A percentile compares a stretch with the other conserved stretches of the same genome.
Conservation (phyloP, 2,797 vertebrate genomes). For the Acanthurus tractus region DNA sequence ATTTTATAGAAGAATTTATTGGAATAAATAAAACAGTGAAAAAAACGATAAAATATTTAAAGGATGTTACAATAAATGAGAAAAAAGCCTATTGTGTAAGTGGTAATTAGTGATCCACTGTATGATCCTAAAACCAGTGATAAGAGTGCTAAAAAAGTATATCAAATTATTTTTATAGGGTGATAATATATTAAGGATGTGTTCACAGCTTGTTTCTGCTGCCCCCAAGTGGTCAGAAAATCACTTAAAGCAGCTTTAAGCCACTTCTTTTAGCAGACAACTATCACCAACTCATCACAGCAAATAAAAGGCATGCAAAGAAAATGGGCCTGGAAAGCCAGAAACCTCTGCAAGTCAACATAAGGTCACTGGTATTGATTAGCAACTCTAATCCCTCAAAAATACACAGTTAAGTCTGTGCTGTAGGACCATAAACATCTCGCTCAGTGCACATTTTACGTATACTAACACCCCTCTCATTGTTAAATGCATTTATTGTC, state of each 20-base stretch:
- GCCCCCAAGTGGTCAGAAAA: slow-evolving; percentile 7
- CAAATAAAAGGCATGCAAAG: neutral
- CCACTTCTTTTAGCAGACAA: neutral
- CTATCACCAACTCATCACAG: slow-evolving; percentile 4
- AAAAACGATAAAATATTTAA: too few species aligned
- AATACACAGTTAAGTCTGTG: neutral
- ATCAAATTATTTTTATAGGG: neutral
- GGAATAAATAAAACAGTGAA: too few species aligned
- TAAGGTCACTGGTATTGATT: slow-evolving; percentile 1
- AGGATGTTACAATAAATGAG: too few species aligned
- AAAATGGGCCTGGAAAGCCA: neutral
- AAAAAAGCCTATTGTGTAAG: too few species aligned
- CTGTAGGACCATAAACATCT: too few species aligned
- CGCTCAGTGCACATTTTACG: neutral
- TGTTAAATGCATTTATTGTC: slow-evolving; percentile 6
- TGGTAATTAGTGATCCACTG: too few species aligned
- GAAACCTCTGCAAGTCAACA: neutral
- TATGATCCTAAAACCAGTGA: too few species aligned
- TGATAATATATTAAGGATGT: neutral
- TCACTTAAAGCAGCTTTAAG: neutral
- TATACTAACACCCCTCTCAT: slow-evolving; percentile 7
- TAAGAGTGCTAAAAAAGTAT: too few species aligned
- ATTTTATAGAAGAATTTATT: too few species aligned
- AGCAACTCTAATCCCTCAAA: neutral
- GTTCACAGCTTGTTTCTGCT: neutral